These are phyloP conservation scores for Phacellophora camtschatica DNA, from an alignment of 30 jellyfish, hydroid and myxozoan genomes.

Conservation along the genomic window DNA sequence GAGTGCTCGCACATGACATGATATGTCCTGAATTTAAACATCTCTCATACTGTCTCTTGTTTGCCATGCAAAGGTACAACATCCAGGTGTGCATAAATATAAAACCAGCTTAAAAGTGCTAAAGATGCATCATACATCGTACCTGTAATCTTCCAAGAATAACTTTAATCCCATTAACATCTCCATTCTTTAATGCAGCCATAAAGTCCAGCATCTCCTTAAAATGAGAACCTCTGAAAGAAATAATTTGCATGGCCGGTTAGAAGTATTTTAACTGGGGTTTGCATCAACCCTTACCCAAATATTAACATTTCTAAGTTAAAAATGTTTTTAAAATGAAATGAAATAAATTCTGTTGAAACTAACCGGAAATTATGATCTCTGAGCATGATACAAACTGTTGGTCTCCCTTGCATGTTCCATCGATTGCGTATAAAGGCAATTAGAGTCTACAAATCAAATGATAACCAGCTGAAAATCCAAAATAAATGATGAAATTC, in stretches of 20 bases:
- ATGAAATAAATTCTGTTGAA: not conserved
- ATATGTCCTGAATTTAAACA: too few species aligned
- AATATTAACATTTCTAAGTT: not conserved
- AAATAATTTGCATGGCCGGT: too few species aligned
- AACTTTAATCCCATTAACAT: slow-evolving; percentile 90
- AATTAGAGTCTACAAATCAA: slow-evolving; percentile 53
- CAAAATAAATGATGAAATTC: too few species aligned
- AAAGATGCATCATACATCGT: not conserved
- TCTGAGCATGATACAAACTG: slow-evolving; percentile 78
- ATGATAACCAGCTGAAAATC: too few species aligned
- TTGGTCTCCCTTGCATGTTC: slow-evolving; percentile 98
- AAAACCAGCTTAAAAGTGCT: too few species aligned
- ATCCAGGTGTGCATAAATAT: too few species aligned
- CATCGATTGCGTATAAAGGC: slow-evolving; percentile 85
- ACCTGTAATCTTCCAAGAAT: slow-evolving; percentile 91
- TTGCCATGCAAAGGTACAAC: too few species aligned
- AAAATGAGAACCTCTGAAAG: slow-evolving; percentile 77
- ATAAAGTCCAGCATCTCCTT: slow-evolving; percentile 91
- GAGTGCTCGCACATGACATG: too few species aligned
- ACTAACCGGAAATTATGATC: slow-evolving; percentile 91
- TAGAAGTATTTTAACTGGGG: too few species aligned
- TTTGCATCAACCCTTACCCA: too few species aligned
- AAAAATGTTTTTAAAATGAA: not conserved
- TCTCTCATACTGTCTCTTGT: too few species aligned
- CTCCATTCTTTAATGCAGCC: slow-evolving; percentile 86